phyloP scores from a whole-genome alignment of 2,113 vertebrate genomes.

The Brachyhypopomus occidentalis region DNA sequence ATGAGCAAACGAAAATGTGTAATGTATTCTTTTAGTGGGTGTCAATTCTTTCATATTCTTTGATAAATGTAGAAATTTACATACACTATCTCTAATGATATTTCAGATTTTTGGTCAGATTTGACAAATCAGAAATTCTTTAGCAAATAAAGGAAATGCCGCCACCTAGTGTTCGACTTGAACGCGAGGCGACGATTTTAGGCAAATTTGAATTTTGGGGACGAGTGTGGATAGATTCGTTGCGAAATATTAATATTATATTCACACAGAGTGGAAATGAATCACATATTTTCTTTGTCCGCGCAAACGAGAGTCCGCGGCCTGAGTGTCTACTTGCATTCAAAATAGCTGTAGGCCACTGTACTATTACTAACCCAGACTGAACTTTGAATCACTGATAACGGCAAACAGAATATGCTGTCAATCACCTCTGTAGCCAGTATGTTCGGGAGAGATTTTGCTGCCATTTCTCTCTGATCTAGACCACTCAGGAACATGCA shows the following conservation, averaged over 20 bases:
- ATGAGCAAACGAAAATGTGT: not conserved
- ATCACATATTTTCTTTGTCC: too few relatives aligned
- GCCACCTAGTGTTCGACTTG: constrained; percentile 11
- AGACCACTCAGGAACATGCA: not conserved
- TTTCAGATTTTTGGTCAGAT: not conserved
- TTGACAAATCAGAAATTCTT: not conserved
- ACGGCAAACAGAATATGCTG: too few relatives aligned
- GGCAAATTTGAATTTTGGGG: not conserved
- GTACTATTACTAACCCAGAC: too few relatives aligned
- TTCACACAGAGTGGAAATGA: too few relatives aligned
- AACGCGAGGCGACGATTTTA: not conserved
- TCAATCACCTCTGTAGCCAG: not conserved
- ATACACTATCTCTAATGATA: not conserved
- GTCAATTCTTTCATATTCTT: not conserved
- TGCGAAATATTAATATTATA: too few relatives aligned
- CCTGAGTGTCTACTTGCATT: too few relatives aligned
- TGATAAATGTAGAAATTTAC: not conserved
- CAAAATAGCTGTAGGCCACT: too few relatives aligned
- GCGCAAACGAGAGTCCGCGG: too few relatives aligned
- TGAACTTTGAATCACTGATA: too few relatives aligned
- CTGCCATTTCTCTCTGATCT: not conserved
- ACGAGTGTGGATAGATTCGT: not conserved
- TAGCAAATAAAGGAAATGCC: constrained; percentile 12
- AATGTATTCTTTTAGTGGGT: not conserved
- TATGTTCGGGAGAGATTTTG: not conserved